Base-by-base conservation (phyloP, 2,113 vertebrate genomes). In the Sinocyclocheilus grahami region DNA sequence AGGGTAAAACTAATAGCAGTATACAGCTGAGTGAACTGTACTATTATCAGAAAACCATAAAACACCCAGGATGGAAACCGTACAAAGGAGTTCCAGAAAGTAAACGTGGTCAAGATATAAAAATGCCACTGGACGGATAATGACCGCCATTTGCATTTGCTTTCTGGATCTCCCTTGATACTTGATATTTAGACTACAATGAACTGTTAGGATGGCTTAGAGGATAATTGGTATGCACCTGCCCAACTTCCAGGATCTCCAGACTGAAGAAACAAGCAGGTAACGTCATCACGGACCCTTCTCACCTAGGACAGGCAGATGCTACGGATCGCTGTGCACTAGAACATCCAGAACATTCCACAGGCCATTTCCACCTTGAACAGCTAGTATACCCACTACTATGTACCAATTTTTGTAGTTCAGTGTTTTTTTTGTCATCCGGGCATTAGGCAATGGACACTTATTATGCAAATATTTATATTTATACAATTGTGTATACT, bases 1-100 rank as follows among this genome's bases (percentile, higher is more conserved):
- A 67, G 63, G n/a, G 63, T 4, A 83, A 14, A 72, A 72, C 24
- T 58, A 74, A 83, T 22, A 71, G 82, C 16, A 20, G 42, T 62
- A 18, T 51, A 67, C 16, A 67, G 79, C 78, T 0, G 22, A 63
- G 22, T 81, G 27, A 51, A 6, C 63, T 51, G 65, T 13, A 55
- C 65, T 71, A 27, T 18, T 62, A 72, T 37, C 11, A 74, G 48
- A 74, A 74, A 60, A 24, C 30, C 48, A 84, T 18, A 27, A 24
- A 22, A 60, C 48, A 83, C 3, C 42, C 39, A n/a, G 37, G n/a
- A 7, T 65, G 79, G n/a, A 82, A 48, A 30, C 1, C 0, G 33
- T 18, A 58, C 7, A 74, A 3, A 83, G 12, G 10, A 60, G 12
- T 60, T 14, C 6, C 22, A 58, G 48, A 33, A 13, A 53, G 18